Evolutionary conservation across 2,888 invertebrate species (phyloP).

Genomic region (Amorpha juglandis): DNA sequence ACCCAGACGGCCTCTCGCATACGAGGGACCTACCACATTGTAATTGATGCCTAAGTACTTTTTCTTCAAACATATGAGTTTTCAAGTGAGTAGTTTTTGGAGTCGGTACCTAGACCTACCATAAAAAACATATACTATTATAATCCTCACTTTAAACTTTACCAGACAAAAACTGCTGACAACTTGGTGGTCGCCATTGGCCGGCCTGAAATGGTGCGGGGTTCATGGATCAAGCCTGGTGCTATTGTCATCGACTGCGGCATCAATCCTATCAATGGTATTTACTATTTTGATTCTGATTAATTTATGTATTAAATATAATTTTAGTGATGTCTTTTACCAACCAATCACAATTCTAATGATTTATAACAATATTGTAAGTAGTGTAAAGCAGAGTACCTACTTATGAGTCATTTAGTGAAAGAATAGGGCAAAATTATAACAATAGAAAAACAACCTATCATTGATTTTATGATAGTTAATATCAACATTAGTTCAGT

Average conservation of each 20-base stretch:
- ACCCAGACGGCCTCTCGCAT: too few relatives aligned
- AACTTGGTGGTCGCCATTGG: conserved; percentile 99
- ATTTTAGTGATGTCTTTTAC: too few relatives aligned
- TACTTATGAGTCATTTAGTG: not conserved
- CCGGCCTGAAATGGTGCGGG: conserved; percentile 93
- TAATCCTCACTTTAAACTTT: too few relatives aligned
- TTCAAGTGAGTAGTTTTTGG: too few relatives aligned
- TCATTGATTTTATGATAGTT: not conserved
- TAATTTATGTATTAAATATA: too few relatives aligned
- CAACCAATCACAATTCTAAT: too few relatives aligned
- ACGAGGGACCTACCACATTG: too few relatives aligned
- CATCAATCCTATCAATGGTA: conserved; percentile 95
- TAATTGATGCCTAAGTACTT: too few relatives aligned
- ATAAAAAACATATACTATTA: too few relatives aligned
- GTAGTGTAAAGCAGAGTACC: not conserved
- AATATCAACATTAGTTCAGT: not conserved
- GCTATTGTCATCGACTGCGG: conserved; percentile 99
- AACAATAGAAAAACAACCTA: conserved; percentile 9
- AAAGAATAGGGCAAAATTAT: not conserved
- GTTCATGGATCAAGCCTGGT: conserved; percentile 98
- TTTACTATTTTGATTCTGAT: not conserved
- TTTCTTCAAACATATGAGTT: too few relatives aligned
- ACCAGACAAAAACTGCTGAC: conserved; percentile 91
- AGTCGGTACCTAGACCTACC: too few relatives aligned
- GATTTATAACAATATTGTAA: too few relatives aligned